Evolutionary conservation across 1,140 invertebrate species (phyloP).

Genomic region (Druon quercuslanigerum): DNA sequence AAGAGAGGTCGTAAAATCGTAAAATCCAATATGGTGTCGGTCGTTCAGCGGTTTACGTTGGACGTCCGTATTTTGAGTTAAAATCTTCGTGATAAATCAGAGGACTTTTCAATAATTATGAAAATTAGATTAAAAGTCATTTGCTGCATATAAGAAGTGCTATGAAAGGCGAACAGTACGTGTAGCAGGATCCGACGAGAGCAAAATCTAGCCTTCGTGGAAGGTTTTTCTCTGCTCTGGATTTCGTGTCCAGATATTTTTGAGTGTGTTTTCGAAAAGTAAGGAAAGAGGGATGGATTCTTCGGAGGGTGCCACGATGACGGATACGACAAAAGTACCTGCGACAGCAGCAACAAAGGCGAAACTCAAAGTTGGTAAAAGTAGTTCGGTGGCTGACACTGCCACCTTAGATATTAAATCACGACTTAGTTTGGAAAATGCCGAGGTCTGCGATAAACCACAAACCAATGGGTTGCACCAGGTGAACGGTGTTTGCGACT

Average conservation of each 20-base stretch:
- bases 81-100: conserved; percentile 30
- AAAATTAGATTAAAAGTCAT: conserved; percentile 67
- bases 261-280: conserved; percentile 7
- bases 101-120: conserved; percentile 60
- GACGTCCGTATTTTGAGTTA: conserved; percentile 54
- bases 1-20: conserved; percentile 11
- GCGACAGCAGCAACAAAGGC: conserved; percentile 46
- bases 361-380: conserved; percentile 58
- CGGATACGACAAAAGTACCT: conserved; percentile 40
- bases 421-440: conserved; percentile 57
- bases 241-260: conserved; percentile 24
- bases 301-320: conserved; percentile 39
- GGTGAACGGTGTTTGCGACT: conserved; percentile 65
- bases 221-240: conserved; percentile 16
- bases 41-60: conserved; percentile 54
- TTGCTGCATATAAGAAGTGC: conserved; percentile 41
- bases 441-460: conserved; percentile 52
- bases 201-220: conserved; percentile 12
- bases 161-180: conserved; percentile 35
- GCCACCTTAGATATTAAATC: conserved; percentile 65
- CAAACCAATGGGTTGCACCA: conserved; percentile 66
- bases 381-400: conserved; percentile 52
- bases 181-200: background rate
- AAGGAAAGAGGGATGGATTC: conserved; percentile 52
- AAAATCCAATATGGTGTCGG: conserved; percentile 69